phyloP scores from a whole-genome alignment of 2,888 invertebrate genomes.

The Carterocephalus palaemon region DNA sequence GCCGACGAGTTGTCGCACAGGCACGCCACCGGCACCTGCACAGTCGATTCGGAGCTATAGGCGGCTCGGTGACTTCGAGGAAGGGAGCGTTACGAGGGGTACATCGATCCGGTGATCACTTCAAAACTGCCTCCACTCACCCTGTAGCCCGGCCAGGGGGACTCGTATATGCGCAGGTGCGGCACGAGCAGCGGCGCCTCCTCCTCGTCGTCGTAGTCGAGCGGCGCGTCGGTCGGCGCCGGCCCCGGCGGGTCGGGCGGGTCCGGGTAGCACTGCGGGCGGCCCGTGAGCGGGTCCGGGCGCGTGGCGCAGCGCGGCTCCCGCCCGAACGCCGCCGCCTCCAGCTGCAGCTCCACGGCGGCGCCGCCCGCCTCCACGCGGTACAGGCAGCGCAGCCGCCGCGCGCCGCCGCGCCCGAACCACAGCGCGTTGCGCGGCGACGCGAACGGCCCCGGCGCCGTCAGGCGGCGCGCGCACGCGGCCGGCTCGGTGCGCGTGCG shows the following conservation, averaged over 20 bases:
- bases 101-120: not conserved
- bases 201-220: conserved; percentile 46
- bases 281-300: conserved; percentile 84
- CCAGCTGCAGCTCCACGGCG: conserved; percentile 82
- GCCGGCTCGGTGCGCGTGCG: conserved; percentile 53
- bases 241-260: conserved; percentile 35
- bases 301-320: conserved; percentile 82
- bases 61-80: not conserved
- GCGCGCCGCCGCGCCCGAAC: conserved; percentile 90
- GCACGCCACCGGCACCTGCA: conserved; percentile 83
- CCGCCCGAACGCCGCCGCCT: conserved; percentile 85
- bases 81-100: not conserved
- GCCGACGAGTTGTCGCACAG: conserved; percentile 85
- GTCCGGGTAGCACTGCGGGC: conserved; percentile 65
- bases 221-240: conserved; percentile 37
- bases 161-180: conserved; percentile 81
- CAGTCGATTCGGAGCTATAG: not conserved
- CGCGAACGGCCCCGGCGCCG: conserved; percentile 80
- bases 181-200: conserved; percentile 67
- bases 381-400: conserved; percentile 86
- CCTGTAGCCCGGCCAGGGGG: conserved; percentile 84
- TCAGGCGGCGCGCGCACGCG: conserved; percentile 57
- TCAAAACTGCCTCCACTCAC: conserved; percentile 41
- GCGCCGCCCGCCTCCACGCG: conserved; percentile 84
- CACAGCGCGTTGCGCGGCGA: conserved; percentile 89